phyloP scores from a whole-genome alignment of 2,113 vertebrate species.

The Deroptyus accipitrinus region DNA sequence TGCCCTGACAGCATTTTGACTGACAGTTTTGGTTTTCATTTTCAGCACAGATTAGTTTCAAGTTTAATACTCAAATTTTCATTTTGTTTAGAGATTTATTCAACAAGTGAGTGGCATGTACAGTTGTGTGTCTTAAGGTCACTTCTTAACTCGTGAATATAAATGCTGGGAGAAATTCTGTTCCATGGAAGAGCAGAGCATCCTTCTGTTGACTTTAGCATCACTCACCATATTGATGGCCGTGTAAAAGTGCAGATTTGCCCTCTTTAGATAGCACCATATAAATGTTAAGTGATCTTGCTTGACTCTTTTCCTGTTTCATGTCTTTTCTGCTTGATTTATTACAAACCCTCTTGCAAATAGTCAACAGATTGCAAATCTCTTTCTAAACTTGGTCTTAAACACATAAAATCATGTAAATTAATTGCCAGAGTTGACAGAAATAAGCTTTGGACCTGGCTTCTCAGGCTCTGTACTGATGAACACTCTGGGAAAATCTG shows the following conservation, averaged over 20 bases:
- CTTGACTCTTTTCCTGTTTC: neutral
- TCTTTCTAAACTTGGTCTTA: neutral
- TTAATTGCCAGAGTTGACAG: neutral
- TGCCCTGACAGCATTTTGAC: slow-evolving; percentile 27
- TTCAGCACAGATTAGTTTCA: slow-evolving; percentile 38
- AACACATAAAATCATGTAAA: neutral
- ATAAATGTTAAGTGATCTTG: slow-evolving; percentile 2
- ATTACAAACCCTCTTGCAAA: neutral
- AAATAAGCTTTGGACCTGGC: neutral
- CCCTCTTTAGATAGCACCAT: slow-evolving; percentile 20
- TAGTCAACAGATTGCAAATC: neutral
- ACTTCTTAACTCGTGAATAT: slow-evolving; percentile 38
- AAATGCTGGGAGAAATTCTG: slow-evolving; percentile 38
- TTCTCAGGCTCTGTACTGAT: neutral
- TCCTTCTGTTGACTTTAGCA: slow-evolving; percentile 43
- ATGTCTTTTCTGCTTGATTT: neutral
- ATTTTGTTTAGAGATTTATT: slow-evolving; percentile 47
- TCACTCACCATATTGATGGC: neutral
- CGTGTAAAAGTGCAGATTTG: neutral
- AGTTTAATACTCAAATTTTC: slow-evolving; percentile 55
- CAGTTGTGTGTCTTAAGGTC: slow-evolving; percentile 22
- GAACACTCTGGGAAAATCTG: neutral
- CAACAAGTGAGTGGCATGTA: slow-evolving; percentile 39
- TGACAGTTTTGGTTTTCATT: slow-evolving; percentile 49
- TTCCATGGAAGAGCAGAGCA: slow-evolving; percentile 9